phyloP scores from a whole-genome alignment of 2,113 vertebrate species.

The Willisornis vidua region DNA sequence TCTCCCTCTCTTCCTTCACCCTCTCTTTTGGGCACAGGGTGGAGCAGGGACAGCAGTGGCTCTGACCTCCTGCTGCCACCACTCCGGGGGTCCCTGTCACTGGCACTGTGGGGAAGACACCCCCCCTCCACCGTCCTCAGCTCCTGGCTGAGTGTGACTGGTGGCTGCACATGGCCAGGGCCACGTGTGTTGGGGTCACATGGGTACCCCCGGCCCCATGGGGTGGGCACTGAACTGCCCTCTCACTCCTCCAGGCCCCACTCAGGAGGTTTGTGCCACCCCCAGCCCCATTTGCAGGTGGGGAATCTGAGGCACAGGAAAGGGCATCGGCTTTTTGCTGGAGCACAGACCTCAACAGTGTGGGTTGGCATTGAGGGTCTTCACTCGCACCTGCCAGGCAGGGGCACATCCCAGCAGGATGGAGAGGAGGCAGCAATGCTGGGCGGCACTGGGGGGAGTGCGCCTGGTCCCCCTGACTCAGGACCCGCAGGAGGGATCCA shows the following conservation, averaged over 20 bases:
- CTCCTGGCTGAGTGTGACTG: neutral
- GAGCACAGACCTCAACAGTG: neutral
- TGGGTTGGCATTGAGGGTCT: fast-evolving
- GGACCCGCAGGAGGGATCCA: neutral
- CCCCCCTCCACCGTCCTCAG: fast-evolving
- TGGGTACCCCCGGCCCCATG: fast-evolving
- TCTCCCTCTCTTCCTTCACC: neutral
- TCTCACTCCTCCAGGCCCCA: neutral
- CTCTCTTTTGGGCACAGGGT: fast-evolving
- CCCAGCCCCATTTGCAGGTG: neutral
- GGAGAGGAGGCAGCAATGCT: neutral
- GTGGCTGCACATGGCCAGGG: fast-evolving
- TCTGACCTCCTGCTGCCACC: neutral
- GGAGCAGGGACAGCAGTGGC: neutral
- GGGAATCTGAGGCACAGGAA: neutral
- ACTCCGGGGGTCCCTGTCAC: neutral
- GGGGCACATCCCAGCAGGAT: neutral
- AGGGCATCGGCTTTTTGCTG: fast-evolving
- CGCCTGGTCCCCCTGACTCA: fast-evolving
- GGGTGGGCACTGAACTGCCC: neutral
- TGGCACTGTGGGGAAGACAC: fast-evolving
- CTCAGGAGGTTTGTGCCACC: fast-evolving
- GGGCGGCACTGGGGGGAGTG: fast-evolving
- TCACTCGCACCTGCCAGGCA: neutral
- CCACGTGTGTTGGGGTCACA: neutral